phyloP scores from a whole-genome alignment of 2,113 vertebrate genomes.

The Syrmaticus mikado region DNA sequence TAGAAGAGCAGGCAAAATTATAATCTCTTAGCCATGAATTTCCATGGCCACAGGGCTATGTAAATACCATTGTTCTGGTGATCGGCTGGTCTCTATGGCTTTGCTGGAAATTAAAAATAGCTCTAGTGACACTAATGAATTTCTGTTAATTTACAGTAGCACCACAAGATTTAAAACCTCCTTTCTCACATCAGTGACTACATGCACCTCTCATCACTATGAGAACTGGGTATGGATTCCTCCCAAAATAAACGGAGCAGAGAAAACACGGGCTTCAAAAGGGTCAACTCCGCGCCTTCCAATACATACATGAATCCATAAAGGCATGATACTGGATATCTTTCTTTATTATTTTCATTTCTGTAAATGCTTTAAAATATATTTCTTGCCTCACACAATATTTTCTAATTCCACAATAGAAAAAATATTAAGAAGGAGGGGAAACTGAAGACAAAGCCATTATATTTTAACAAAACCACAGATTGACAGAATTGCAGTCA shows the following conservation, averaged over 20 bases:
- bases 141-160: constrained; percentile 29
- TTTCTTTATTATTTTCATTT: background rate
- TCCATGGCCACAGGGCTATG: background rate
- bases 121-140: background rate
- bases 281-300: constrained; percentile 11
- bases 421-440: background rate
- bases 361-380: background rate
- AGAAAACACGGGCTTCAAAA: background rate
- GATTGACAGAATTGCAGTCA: constrained; percentile 47
- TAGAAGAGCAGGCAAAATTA: background rate
- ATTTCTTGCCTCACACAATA: background rate
- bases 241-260: constrained; percentile 28
- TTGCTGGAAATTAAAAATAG: background rate
- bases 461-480: background rate
- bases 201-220: background rate
- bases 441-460: background rate
- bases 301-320: background rate
- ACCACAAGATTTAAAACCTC: background rate
- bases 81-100: background rate
- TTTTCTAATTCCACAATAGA: background rate
- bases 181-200: background rate
- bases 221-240: background rate
- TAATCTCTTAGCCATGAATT: background rate
- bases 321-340: background rate
- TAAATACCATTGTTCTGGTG: background rate